Conservation (phyloP, 1,140 invertebrate genomes). For the Conus ventricosus region DNA sequence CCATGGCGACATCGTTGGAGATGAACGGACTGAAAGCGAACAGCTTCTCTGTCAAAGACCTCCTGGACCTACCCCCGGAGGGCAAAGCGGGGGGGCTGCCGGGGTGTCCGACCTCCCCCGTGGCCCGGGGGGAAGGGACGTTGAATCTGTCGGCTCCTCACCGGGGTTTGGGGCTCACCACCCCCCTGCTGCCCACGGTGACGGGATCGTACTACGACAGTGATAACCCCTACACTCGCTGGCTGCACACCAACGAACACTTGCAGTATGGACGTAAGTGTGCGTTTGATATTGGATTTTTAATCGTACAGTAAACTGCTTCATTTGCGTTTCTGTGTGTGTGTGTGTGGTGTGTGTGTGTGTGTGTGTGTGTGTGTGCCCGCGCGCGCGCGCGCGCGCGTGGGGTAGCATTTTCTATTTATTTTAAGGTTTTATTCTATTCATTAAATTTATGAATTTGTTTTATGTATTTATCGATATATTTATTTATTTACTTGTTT, state of each 20-base stretch:
- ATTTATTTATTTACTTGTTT: too few relatives aligned
- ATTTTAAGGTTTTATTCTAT: not conserved
- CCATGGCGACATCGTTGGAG: slow-evolving; percentile 64
- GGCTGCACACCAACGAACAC: slow-evolving; percentile 66
- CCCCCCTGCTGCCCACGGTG: slow-evolving; percentile 19
- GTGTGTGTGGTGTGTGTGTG: too few relatives aligned
- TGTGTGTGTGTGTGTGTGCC: too few relatives aligned
- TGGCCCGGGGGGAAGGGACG: slow-evolving; percentile 13
- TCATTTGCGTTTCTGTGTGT: too few relatives aligned
- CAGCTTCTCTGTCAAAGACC: slow-evolving; percentile 69
- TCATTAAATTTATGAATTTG: too few relatives aligned
- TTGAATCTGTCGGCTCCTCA: slow-evolving; percentile 30
- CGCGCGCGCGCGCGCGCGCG: not conserved
- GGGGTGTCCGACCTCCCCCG: slow-evolving; percentile 20
- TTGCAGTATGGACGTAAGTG: slow-evolving; percentile 47
- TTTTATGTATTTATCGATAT: too few relatives aligned
- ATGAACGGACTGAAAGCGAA: slow-evolving; percentile 63
- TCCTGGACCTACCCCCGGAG: slow-evolving; percentile 64
- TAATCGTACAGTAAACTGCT: not conserved
- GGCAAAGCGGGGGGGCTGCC: slow-evolving; percentile 22
- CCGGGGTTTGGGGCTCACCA: not conserved
- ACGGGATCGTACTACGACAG: slow-evolving; percentile 56
- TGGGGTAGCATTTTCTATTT: not conserved
- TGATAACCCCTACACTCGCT: slow-evolving; percentile 69
- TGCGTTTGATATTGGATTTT: not conserved